Evolutionary conservation across 1,140 invertebrate genomes (phyloP), one percentile per base, ranked within the genome.

Genomic region (Temnothorax curvispinosus): DNA sequence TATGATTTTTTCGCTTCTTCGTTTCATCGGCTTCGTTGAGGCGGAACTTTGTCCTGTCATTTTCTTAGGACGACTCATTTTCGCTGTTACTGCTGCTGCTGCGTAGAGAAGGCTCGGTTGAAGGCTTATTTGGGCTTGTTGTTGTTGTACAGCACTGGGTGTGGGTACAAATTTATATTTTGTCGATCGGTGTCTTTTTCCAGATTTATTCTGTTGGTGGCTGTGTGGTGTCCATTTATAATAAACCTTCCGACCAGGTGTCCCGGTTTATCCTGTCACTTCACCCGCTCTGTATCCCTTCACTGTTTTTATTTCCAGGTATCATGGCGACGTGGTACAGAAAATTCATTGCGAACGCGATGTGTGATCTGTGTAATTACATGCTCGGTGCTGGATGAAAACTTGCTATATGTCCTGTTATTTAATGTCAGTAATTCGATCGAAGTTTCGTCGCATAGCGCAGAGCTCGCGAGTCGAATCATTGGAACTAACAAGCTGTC

Each of bases 111-210:
- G 60, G 72, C 88, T 92, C 85, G 88, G 84, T 93, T 89, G 84
- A 92, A 74, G 93, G 93, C 94, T 95, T 94, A 87, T 93, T 92
- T 91, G 88, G 93, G 93, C 94, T 95, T 95, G 78, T 93, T 94
- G 92, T 94, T 27, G 27, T 27, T 27, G 93, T 94, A 92, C 89
- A 93, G 93, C 92, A 95, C 92, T 94, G 94, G 94, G 94, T 94
- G 85, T 94, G 93, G 94, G 93, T 93, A 91, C 91, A 76, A 89
- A 94, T 89, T 91, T 27, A 92, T 86, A 54, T 84, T 9, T 74
- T 74, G 27, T 84, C 80, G 21, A 60, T 94, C 71, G 90, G 64
- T 94, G 91, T 95, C 91, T 95, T 44, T 60, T 94, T 93, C 65
- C 94, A 94, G 92, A 95, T 94, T 84, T 92, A 91, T 91, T 60